phyloP scores from a whole-genome alignment of 2,113 vertebrate genomes.

The Cebidichthys violaceus region DNA sequence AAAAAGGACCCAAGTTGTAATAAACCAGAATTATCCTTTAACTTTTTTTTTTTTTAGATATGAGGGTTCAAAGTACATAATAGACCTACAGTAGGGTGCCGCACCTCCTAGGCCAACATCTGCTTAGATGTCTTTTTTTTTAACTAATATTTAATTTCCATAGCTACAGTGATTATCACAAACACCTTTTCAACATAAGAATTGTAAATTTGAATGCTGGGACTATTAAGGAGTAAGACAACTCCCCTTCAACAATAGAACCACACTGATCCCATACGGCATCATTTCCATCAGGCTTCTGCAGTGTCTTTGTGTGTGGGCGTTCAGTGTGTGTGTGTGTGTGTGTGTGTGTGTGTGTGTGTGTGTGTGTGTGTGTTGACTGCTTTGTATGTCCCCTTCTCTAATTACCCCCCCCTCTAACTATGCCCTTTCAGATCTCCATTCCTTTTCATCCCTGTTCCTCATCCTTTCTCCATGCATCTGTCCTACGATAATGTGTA shows the following conservation, averaged over 20 bases:
- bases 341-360: constrained; percentile 28
- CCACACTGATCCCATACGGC: constrained; percentile 46
- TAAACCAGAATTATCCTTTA: not conserved
- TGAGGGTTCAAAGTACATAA: not conserved
- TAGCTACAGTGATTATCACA: not conserved
- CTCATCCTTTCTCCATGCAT: constrained; percentile 51
- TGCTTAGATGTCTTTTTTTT: no score
- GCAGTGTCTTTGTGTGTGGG: constrained; percentile 33
- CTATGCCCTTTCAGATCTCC: constrained; percentile 55
- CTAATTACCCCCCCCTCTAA: constrained; percentile 56
- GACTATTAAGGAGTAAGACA: constrained; percentile 5
- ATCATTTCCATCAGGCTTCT: constrained; percentile 36
- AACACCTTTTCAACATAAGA: not conserved
- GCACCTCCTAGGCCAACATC: no score
- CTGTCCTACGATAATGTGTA: constrained; percentile 54
- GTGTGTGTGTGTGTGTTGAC: not conserved
- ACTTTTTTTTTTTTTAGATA: no score
- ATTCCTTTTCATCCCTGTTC: constrained; percentile 50
- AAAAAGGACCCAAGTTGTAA: not conserved
- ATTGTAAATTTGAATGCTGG: not conserved
- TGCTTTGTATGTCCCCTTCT: constrained; percentile 54
- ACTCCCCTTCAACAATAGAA: constrained; percentile 26
- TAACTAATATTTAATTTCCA: no score
- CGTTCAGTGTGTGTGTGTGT: not conserved
- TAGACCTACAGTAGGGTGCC: no score